phyloP scores from a whole-genome alignment of 2,888 invertebrate species.

The Drosophila dives region DNA sequence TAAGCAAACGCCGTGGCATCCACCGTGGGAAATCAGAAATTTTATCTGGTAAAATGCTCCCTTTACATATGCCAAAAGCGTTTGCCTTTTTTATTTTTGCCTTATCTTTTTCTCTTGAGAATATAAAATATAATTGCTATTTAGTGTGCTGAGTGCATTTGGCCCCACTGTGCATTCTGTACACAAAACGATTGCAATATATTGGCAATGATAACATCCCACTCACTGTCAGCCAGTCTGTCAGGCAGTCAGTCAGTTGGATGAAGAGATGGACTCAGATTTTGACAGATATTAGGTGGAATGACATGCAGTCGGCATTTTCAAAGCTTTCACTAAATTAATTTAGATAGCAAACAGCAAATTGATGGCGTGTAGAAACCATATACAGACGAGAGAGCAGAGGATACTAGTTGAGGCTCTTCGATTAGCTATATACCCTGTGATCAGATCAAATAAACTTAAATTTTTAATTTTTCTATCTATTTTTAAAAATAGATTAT shows the following conservation, averaged over 20 bases:
- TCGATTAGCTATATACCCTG: not conserved
- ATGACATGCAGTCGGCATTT: slow-evolving; percentile 45
- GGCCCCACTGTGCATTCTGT: slow-evolving; percentile 33
- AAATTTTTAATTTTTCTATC: not conserved
- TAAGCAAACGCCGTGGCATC: slow-evolving; percentile 12
- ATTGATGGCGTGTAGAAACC: slow-evolving; percentile 53
- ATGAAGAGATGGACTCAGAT: slow-evolving; percentile 41
- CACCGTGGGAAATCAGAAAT: slow-evolving; percentile 51
- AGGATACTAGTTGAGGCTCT: not conserved
- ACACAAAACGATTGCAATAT: slow-evolving; percentile 29
- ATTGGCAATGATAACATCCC: slow-evolving; percentile 4
- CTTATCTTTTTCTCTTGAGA: not conserved
- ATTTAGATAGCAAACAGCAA: slow-evolving; percentile 74
- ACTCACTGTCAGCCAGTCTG: slow-evolving; percentile 15
- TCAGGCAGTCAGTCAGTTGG: slow-evolving; percentile 10
- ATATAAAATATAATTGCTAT: not conserved
- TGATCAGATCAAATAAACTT: not conserved
- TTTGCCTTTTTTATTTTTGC: not conserved
- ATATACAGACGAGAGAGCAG: not conserved
- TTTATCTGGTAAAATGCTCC: slow-evolving; percentile 6
- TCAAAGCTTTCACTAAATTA: slow-evolving; percentile 76
- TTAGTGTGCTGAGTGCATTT: not conserved
- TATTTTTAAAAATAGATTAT: not conserved
- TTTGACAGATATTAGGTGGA: slow-evolving; percentile 43
- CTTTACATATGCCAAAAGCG: not conserved